Evolutionary conservation across 1,140 invertebrate genomes (phyloP).

Genomic region (Rhagoletis zephyria): DNA sequence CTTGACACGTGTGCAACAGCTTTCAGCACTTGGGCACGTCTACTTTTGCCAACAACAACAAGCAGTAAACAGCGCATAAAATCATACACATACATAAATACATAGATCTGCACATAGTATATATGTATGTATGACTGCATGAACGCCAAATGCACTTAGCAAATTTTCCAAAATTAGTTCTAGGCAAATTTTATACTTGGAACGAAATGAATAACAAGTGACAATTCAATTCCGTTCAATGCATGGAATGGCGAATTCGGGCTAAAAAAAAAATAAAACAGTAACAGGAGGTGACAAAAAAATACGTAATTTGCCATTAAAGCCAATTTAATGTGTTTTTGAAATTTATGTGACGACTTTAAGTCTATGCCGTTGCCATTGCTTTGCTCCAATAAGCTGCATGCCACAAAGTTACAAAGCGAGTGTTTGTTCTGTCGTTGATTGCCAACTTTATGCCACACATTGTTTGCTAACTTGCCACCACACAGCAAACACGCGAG

Average conservation of each 20-base stretch:
- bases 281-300: background rate
- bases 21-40: slow-evolving; percentile 42
- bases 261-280: background rate
- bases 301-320: slow-evolving; percentile 3
- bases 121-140: too few relatives aligned
- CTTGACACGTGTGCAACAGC: slow-evolving; percentile 47
- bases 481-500: background rate
- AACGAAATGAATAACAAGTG: background rate
- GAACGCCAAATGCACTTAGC: background rate
- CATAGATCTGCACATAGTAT: background rate
- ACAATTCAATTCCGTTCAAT: slow-evolving; percentile 9
- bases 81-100: background rate
- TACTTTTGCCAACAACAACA: background rate
- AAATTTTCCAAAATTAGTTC: slow-evolving; percentile 37
- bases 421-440: slow-evolving; percentile 32
- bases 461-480: background rate
- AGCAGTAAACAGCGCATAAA: background rate
- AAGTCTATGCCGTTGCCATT: background rate
- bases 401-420: slow-evolving; percentile 7
- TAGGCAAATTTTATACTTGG: slow-evolving; percentile 13
- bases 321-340: background rate
- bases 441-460: background rate
- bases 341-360: background rate
- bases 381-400: background rate
- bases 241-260: background rate